Evolutionary conservation across 2,888 invertebrate species (phyloP).

Genomic region (Eurois occulta): DNA sequence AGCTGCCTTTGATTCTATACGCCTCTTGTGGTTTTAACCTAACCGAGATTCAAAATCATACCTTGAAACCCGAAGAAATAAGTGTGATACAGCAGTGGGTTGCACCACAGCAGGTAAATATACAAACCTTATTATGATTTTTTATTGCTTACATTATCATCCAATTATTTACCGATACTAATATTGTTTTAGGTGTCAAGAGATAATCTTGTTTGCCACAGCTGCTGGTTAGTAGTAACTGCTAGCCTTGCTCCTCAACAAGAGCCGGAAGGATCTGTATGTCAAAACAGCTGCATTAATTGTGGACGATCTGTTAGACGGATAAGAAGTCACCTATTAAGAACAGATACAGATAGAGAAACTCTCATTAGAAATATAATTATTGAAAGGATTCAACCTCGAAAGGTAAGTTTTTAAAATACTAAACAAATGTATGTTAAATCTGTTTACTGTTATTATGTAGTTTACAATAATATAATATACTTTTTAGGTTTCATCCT

Average conservation of each 20-base stretch:
- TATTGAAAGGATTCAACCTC: conserved; percentile 3
- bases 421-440: neutral
- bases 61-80: conserved; percentile 3
- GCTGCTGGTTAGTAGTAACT: neutral
- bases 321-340: conserved; percentile 1
- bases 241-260: conserved; percentile 7
- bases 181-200: conserved; percentile 14
- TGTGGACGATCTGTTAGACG: conserved; percentile 14
- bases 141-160: neutral
- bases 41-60: neutral
- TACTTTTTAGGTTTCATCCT: conserved; percentile 2
- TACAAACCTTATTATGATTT: conserved; percentile 3
- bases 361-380: conserved; percentile 10
- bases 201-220: conserved; percentile 5
- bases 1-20: too few species aligned
- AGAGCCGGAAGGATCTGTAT: conserved; percentile 1
- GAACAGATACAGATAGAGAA: conserved; percentile 10
- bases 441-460: neutral
- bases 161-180: neutral
- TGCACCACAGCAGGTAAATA: conserved; percentile 11
- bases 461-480: conserved; percentile 2
- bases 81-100: conserved; percentile 9
- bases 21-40: conserved; percentile 3
- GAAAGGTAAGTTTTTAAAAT: conserved; percentile 12
- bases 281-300: neutral